These are phyloP conservation scores for Rostratula benghalensis DNA, from an alignment of 2,113 vertebrate genomes.

Conservation along the genomic window DNA sequence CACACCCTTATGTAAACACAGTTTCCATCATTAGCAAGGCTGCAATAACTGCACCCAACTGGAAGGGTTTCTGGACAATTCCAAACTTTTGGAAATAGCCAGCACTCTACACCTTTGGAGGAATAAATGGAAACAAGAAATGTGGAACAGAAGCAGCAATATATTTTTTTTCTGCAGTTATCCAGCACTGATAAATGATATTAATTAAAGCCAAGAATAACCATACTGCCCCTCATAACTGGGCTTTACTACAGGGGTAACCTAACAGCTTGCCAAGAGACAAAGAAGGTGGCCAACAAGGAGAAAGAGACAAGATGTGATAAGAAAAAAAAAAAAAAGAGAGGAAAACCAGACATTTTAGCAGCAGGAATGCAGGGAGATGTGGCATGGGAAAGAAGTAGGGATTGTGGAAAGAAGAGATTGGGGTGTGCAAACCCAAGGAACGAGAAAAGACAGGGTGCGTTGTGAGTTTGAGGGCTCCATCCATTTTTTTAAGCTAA, in stretches of 20 bases:
- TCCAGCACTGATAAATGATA: background rate
- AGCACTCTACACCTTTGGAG: background rate
- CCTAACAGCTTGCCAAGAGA: background rate
- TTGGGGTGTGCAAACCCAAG: accelerated
- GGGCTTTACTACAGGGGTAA: background rate
- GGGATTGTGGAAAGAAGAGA: background rate
- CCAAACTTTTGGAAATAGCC: background rate
- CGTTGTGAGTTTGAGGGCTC: background rate
- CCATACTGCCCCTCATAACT: background rate
- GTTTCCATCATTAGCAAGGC: background rate
- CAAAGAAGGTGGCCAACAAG: background rate
- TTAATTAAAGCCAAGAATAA: background rate
- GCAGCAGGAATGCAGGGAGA: background rate
- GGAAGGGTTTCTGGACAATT: background rate
- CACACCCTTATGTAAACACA: background rate
- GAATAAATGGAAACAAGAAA: background rate
- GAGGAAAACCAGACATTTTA: background rate
- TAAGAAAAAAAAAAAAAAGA: background rate
- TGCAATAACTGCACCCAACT: background rate
- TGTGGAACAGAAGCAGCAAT: background rate
- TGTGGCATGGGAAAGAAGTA: background rate
- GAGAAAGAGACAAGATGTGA: background rate
- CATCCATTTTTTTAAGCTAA: background rate
- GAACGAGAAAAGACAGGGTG: background rate
- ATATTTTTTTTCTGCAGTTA: background rate